Conservation (phyloP, 2,888 invertebrate species). For the Erebia ligea region DNA sequence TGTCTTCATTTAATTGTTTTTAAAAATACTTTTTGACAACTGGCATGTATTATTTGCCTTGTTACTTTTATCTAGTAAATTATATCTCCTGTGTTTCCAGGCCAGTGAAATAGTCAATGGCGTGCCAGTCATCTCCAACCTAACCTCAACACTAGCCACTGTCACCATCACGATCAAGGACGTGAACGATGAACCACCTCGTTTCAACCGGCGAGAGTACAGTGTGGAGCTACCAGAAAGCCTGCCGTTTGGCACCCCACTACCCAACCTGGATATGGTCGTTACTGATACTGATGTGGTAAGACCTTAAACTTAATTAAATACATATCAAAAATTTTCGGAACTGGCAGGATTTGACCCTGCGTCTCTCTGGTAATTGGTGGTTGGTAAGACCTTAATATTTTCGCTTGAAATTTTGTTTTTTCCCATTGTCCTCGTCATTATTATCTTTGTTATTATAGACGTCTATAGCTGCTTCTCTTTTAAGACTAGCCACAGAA, state of each 20-base stretch:
- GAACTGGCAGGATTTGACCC: too few relatives aligned
- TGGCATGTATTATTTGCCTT: too few relatives aligned
- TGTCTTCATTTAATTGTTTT: too few relatives aligned
- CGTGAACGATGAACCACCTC: constrained; percentile 94
- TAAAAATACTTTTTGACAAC: too few relatives aligned
- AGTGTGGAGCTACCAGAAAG: constrained; percentile 92
- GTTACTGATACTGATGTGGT: constrained; percentile 94
- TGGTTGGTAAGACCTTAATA: constrained; percentile 80
- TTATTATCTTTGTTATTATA: not conserved
- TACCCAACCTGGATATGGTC: constrained; percentile 92
- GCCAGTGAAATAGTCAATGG: constrained; percentile 92
- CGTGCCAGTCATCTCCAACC: constrained; percentile 85
- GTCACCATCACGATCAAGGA: constrained; percentile 93
- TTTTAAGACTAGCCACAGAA: too few relatives aligned
- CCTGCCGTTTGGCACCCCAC: constrained; percentile 89
- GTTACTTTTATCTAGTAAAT: too few relatives aligned
- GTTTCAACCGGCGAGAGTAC: constrained; percentile 92
- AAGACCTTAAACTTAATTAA: too few relatives aligned
- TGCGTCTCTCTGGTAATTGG: too few relatives aligned
- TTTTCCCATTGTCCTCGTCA: not conserved
- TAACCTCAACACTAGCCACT: constrained; percentile 87
- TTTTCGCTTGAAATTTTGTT: not conserved
- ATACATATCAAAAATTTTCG: too few relatives aligned
- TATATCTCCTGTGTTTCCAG: constrained; percentile 69
- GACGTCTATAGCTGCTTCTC: not conserved